Evolutionary conservation across 2,888 invertebrate genomes (phyloP), one percentile per base, ranked within the genome.

Genomic region (Teinopalpus imperialis): DNA sequence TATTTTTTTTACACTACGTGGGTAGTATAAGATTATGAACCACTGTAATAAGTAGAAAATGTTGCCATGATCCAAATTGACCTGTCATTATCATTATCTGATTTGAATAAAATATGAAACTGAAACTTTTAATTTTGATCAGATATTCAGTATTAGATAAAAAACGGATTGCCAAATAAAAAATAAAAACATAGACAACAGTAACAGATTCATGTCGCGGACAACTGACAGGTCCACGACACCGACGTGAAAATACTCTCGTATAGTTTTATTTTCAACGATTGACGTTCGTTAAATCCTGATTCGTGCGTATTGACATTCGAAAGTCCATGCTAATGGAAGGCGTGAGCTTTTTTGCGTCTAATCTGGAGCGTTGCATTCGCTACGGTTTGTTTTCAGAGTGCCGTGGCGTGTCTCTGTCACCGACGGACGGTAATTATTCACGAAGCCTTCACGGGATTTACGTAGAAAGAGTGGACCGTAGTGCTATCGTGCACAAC

Each of bases 221-320:
- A 9, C 13, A 6, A 14, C 23, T 29, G 35, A 27, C 31, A 31
- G 30, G 30, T 20, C 18, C 5, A 5, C 31, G 20, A 32, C 32
- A 23, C 10, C 23, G 30, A 36, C 18, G 32, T 23, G 26, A 39
- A 44, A 32, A 40, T 59, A 62, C 57, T 54, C 61, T 66, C 62
- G 63, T 62, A 63, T 64, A 69, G 68, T 74, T 74, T 67, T 63
- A 58, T 62, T 56, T 52, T 45, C 48, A 50, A 49, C 52, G 66
- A 56, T 62, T 57, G 67, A 63, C 69, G 68, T 74, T 69, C 63
- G 71, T 71, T 67, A 74, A 77, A 75, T 74, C 69, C 74, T 79
- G 81, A 82, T 79, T 75, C 82, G 81, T 83, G 85, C 81, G 82
- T 82, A 82, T 81, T 81, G 83, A 81, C 83, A 76, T 80, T 79